phyloP scores from a whole-genome alignment of 2,888 invertebrate species.

The Oscheius myriophilus region DNA sequence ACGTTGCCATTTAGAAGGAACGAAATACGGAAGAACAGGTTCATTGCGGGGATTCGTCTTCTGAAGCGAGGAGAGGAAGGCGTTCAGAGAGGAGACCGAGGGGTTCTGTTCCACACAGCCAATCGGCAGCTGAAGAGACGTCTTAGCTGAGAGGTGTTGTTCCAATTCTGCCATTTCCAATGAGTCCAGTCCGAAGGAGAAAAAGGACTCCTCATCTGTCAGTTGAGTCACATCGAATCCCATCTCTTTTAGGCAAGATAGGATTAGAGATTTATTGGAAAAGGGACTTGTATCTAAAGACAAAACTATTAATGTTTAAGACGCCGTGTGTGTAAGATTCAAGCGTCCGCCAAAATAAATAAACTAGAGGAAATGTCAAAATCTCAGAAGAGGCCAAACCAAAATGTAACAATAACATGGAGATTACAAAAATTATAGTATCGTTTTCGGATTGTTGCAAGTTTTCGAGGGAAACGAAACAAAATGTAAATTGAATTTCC shows the following conservation, averaged over 20 bases:
- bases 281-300: neutral
- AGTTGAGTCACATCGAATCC: slow-evolving; percentile 6
- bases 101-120: neutral
- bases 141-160: neutral
- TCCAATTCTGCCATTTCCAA: slow-evolving; percentile 26
- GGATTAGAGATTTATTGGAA: neutral
- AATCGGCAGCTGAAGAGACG: neutral
- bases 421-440: too few species aligned
- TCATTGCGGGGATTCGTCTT: neutral
- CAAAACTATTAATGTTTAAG: too few species aligned
- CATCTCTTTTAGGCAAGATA: slow-evolving; percentile 14
- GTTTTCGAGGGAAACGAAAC: too few species aligned
- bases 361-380: too few species aligned
- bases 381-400: too few species aligned
- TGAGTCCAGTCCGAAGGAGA: slow-evolving; percentile 25
- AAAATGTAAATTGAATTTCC: too few species aligned
- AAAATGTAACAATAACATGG: too few species aligned
- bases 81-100: neutral
- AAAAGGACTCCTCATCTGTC: slow-evolving; percentile 4
- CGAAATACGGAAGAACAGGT: neutral
- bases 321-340: too few species aligned
- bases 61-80: neutral
- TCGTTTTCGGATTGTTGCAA: too few species aligned
- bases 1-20: slow-evolving; percentile 3
- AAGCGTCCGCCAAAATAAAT: too few species aligned